phyloP scores from a whole-genome alignment of 2,888 invertebrate species.

The Gastracanthus pulcherrimus region DNA sequence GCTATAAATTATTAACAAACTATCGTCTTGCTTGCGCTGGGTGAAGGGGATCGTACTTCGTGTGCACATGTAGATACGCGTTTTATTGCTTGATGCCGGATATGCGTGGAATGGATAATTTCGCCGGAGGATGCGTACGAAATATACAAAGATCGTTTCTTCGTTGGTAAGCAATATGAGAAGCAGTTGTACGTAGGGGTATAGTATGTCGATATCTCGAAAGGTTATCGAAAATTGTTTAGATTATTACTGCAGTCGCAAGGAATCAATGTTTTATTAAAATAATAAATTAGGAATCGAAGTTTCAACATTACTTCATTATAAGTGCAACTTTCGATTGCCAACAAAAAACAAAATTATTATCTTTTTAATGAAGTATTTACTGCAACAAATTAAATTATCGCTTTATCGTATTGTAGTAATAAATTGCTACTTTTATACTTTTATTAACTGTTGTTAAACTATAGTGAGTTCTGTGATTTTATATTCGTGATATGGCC shows the following conservation, averaged over 20 bases:
- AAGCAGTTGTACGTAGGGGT: too few relatives aligned
- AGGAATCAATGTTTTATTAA: too few relatives aligned
- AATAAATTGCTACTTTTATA: neutral
- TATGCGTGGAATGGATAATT: constrained; percentile 33
- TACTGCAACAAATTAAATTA: neutral
- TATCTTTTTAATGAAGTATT: neutral
- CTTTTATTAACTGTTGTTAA: neutral
- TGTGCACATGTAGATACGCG: neutral
- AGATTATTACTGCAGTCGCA: too few relatives aligned
- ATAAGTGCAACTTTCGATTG: too few relatives aligned
- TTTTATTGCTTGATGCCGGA: constrained; percentile 16
- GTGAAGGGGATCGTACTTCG: too few relatives aligned
- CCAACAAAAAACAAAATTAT: neutral
- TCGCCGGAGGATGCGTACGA: neutral
- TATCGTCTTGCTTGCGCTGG: neutral
- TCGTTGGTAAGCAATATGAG: too few relatives aligned
- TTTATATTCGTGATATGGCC: neutral
- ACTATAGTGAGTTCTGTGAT: neutral
- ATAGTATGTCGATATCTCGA: too few relatives aligned
- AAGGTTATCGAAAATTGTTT: too few relatives aligned
- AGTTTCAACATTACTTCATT: too few relatives aligned
- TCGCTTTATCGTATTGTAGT: constrained; percentile 1
- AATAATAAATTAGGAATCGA: too few relatives aligned
- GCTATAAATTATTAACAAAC: constrained; percentile 37
- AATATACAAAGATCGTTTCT: neutral